Percentiles rank a stretch among this genome's conserved stretches.
These are phyloP conservation scores for Drosophila antonietae DNA, from an alignment of 2,888 invertebrate genomes.

Conservation along the genomic window DNA sequence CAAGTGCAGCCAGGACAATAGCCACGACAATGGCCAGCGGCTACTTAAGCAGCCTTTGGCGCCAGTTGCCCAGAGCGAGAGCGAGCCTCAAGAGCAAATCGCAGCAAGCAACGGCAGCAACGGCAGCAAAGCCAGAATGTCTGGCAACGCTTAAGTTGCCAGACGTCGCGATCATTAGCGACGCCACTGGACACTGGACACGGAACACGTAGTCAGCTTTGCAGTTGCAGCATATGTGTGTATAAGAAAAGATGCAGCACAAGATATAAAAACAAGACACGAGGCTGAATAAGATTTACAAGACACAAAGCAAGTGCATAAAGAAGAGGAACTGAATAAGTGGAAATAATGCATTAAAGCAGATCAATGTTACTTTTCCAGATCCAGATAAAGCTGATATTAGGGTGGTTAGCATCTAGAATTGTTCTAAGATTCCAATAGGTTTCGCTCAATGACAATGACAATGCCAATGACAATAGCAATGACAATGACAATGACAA, in stretches of 20 bases:
- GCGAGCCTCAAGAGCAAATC: background rate
- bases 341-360: background rate
- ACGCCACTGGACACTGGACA: slow-evolving; percentile 53
- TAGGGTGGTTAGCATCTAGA: no score
- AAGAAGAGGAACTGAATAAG: no score
- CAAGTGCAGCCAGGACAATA: slow-evolving; percentile 63
- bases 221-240: slow-evolving; percentile 24
- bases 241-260: slow-evolving; percentile 1
- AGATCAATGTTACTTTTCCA: background rate
- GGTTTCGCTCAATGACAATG: background rate
- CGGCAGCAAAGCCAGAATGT: slow-evolving; percentile 74
- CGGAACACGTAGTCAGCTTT: slow-evolving; percentile 12
- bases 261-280: slow-evolving; percentile 22
- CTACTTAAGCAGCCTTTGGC: slow-evolving; percentile 73
- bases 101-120: background rate
- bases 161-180: slow-evolving; percentile 71
- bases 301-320: background rate
- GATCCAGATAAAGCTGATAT: background rate
- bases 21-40: slow-evolving; percentile 30
- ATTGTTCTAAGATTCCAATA: background rate
- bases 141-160: slow-evolving; percentile 74
- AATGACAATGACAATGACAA: slow-evolving; percentile 11
- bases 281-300: slow-evolving; percentile 17
- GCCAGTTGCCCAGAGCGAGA: slow-evolving; percentile 48
- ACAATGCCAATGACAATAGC: slow-evolving; percentile 10